Conservation (phyloP, 2,888 invertebrate genomes). For the Balanococcus diminutus region DNA sequence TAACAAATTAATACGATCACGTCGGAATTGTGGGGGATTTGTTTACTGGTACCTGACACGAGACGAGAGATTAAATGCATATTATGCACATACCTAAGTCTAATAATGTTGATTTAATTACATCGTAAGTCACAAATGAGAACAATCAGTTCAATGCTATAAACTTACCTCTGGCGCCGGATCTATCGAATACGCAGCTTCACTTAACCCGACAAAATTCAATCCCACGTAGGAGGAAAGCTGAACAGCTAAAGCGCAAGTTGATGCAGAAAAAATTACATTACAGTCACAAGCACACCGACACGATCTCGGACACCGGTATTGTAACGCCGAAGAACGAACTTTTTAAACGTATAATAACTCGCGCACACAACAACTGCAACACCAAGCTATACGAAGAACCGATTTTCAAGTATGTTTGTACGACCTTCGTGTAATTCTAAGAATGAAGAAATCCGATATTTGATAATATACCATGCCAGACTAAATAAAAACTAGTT, state of each 20-base stretch:
- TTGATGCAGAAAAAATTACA: neutral
- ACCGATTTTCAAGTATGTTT: conserved; percentile 16
- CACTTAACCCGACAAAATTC: too few species aligned
- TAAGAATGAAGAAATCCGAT: conserved; percentile 27
- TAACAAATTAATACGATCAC: too few species aligned
- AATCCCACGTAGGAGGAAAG: too few species aligned
- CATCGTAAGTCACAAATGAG: too few species aligned
- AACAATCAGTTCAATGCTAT: too few species aligned
- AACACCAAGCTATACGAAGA: neutral
- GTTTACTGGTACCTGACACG: too few species aligned
- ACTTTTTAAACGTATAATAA: neutral
- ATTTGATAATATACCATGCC: conserved; percentile 39
- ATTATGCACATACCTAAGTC: too few species aligned
- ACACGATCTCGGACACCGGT: neutral
- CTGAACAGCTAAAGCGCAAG: neutral
- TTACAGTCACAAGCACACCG: neutral
- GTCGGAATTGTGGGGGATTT: too few species aligned
- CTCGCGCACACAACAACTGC: neutral
- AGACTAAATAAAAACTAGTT: conserved; percentile 47
- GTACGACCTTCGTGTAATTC: conserved; percentile 28
- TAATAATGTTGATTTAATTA: too few species aligned
- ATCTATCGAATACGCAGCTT: too few species aligned
- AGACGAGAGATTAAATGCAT: too few species aligned
- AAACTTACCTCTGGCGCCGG: too few species aligned
- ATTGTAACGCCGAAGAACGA: neutral